phyloP scores from a whole-genome alignment of 1,140 invertebrate genomes.

The Drosophila grimshawi region DNA sequence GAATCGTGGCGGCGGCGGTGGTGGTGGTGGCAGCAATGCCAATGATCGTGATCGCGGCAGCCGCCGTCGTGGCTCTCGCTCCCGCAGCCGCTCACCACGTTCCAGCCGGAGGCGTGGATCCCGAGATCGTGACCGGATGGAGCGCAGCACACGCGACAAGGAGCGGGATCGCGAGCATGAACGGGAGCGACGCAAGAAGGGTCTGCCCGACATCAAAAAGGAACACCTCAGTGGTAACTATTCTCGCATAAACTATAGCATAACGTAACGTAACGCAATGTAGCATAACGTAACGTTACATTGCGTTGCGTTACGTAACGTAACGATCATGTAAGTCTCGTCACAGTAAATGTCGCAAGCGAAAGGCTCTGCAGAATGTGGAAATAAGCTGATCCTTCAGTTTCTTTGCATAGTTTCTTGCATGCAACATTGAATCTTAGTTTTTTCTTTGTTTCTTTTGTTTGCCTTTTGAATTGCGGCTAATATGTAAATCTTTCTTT shows the following conservation, averaged over 20 bases:
- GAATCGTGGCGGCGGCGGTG: constrained; percentile 68
- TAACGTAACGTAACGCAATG: constrained; percentile 11
- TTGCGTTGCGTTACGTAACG: neutral
- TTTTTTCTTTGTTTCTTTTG: neutral
- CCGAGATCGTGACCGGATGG: constrained; percentile 86
- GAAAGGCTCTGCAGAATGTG: constrained; percentile 8
- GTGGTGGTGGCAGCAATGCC: constrained; percentile 46
- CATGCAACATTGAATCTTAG: neutral
- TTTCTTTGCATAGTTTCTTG: constrained; percentile 9
- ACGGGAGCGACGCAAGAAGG: constrained; percentile 93
- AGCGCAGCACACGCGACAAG: constrained; percentile 88
- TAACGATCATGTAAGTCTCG: neutral
- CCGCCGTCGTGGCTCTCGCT: constrained; percentile 82
- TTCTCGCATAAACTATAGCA: constrained; percentile 13
- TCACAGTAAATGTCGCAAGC: neutral
- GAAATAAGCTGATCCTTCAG: constrained; percentile 1
- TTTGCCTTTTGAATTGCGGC: constrained; percentile 16
- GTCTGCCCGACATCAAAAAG: constrained; percentile 93
- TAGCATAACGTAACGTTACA: constrained; percentile 8
- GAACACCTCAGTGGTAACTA: constrained; percentile 92
- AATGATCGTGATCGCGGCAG: constrained; percentile 84
- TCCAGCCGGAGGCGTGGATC: constrained; percentile 85
- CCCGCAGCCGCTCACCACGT: constrained; percentile 83
- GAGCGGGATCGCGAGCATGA: constrained; percentile 92
- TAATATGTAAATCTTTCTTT: constrained; percentile 49